phyloP scores from a whole-genome alignment of 2,797 vertebrate species.

The Margarornis squamiger region DNA sequence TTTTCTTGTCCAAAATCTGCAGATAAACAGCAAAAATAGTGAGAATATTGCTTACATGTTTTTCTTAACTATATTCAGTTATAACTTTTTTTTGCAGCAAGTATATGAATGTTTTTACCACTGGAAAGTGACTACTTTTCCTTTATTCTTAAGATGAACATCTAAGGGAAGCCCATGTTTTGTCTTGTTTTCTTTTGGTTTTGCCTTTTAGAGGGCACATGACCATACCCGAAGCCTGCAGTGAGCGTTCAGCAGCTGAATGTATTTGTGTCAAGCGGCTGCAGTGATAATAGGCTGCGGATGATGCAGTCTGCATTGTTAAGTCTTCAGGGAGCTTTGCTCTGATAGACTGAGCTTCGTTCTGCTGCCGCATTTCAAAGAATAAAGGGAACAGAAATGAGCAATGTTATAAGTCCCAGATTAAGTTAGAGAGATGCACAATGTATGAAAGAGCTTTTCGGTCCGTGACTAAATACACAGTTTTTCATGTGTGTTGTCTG shows the following conservation, averaged over 20 bases:
- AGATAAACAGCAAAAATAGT: not conserved
- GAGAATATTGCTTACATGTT: not conserved
- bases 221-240: not conserved
- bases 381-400: not conserved
- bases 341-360: conserved; percentile 5
- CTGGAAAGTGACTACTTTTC: not conserved
- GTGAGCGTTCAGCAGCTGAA: conserved; percentile 41
- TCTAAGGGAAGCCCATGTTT: not conserved
- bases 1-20: not conserved
- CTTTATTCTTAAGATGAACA: not conserved
- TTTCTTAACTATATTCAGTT: not conserved
- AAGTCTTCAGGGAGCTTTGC: conserved; percentile 56
- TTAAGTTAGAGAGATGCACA: not conserved
- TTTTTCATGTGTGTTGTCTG: not conserved
- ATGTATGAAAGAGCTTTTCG: not conserved
- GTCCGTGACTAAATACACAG: not conserved
- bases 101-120: not conserved
- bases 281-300: conserved; percentile 61
- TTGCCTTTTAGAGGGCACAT: not conserved
- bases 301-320: conserved; percentile 46
- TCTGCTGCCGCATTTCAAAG: not conserved
- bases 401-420: not conserved
- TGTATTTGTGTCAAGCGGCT: conserved; percentile 61
- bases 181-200: not conserved
- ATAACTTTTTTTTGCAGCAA: not conserved